Conservation (phyloP, 2,113 vertebrate genomes). For the Orycteropus afer region DNA sequence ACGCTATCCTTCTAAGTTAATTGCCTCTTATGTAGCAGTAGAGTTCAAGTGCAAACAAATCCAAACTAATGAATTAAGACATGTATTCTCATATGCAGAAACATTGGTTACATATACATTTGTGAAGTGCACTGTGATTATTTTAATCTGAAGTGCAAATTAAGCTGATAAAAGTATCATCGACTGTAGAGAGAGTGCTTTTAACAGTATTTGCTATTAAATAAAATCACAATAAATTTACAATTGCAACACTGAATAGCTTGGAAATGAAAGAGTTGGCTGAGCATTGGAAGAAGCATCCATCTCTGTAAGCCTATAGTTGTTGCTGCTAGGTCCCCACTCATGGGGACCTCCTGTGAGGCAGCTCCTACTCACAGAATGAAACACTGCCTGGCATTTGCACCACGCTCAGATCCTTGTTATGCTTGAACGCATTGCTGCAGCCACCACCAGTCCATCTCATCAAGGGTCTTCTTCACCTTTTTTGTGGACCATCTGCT, state of each 20-base stretch:
- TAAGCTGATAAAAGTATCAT: slow-evolving; percentile 12
- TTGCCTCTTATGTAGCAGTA: not conserved
- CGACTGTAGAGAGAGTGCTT: not conserved
- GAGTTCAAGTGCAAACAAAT: not conserved
- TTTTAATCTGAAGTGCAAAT: slow-evolving; percentile 13
- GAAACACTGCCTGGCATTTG: too few relatives aligned
- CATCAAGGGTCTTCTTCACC: too few relatives aligned
- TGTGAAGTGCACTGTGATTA: not conserved
- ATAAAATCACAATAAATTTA: slow-evolving; percentile 10
- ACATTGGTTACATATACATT: not conserved
- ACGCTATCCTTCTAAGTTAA: slow-evolving; percentile 18
- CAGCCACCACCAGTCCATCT: too few relatives aligned
- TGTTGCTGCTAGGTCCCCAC: too few relatives aligned
- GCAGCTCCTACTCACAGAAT: too few relatives aligned
- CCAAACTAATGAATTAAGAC: not conserved
- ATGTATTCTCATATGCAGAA: not conserved
- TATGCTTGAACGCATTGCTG: too few relatives aligned
- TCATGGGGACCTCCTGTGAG: too few relatives aligned
- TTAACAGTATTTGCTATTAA: not conserved
- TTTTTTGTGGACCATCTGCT: too few relatives aligned
- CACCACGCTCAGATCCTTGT: too few relatives aligned
- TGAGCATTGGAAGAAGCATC: not conserved
- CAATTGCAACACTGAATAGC: not conserved
- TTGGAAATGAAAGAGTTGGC: not conserved
- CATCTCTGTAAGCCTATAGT: too few relatives aligned